Percentiles rank a stretch among this genome's conserved stretches.
phyloP scores from a whole-genome alignment of 1,140 invertebrate species.

The Dryas iulia region DNA sequence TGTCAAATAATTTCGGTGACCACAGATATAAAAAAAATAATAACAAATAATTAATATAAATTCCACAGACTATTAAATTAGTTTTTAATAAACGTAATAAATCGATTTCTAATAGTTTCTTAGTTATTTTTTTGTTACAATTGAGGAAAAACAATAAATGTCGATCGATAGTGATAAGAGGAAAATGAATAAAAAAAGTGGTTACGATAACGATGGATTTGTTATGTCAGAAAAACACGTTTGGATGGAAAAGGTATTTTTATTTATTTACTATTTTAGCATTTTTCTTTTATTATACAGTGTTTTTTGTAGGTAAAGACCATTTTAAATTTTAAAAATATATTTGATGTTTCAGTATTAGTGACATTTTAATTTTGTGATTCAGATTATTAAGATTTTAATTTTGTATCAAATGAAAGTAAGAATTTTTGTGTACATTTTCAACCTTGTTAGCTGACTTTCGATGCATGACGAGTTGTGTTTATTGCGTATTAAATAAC shows the following conservation, averaged over 20 bases:
- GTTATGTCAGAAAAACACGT: constrained; percentile 45
- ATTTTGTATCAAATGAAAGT: neutral
- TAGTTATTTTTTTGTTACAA: neutral
- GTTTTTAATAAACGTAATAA: neutral
- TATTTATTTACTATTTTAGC: constrained; percentile 8
- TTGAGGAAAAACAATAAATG: neutral
- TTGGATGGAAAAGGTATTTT: constrained; percentile 37
- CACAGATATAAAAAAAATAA: neutral
- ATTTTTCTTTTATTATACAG: too few relatives aligned
- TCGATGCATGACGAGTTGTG: constrained; percentile 42
- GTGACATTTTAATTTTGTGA: constrained; percentile 2
- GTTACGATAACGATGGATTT: constrained; percentile 43
- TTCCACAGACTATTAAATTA: neutral
- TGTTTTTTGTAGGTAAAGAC: too few relatives aligned
- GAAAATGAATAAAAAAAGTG: constrained; percentile 36
- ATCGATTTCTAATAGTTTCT: neutral
- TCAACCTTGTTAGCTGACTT: constrained; percentile 38
- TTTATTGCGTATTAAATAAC: neutral
- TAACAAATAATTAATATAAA: neutral
- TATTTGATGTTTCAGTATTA: too few relatives aligned
- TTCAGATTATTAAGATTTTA: neutral
- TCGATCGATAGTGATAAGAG: constrained; percentile 2
- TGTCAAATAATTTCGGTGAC: neutral
- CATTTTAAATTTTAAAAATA: too few relatives aligned
- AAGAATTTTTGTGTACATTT: neutral